Evolutionary conservation across 2,113 vertebrate genomes (phyloP).

Genomic region (Paracanthobrama guichenoti): DNA sequence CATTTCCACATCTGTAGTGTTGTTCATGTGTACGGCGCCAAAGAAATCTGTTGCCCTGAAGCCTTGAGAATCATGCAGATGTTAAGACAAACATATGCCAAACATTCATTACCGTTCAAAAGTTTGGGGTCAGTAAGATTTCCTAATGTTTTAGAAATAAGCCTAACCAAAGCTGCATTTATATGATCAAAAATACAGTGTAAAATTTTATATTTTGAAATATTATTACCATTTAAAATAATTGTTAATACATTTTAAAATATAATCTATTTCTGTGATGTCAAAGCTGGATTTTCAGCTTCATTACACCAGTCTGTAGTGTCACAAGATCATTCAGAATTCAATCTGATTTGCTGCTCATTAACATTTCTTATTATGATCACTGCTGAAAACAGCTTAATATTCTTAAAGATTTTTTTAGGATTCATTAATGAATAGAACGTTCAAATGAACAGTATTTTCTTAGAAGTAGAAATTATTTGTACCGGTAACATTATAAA

Average conservation of each 20-base stretch:
- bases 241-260: too few relatives aligned
- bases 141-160: too few relatives aligned
- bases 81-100: not conserved
- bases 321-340: too few relatives aligned
- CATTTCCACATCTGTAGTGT: slow-evolving; percentile 94
- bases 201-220: too few relatives aligned
- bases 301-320: too few relatives aligned
- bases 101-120: not conserved
- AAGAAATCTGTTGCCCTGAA: slow-evolving; percentile 95
- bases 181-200: too few relatives aligned
- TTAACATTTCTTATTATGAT: not conserved
- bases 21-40: slow-evolving; percentile 91
- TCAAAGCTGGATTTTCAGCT: too few relatives aligned
- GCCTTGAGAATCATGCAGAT: slow-evolving; percentile 67
- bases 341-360: too few relatives aligned
- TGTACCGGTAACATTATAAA: not conserved
- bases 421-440: not conserved
- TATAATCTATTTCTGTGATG: too few relatives aligned
- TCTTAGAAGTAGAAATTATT: not conserved
- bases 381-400: not conserved
- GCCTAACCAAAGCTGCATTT: not conserved
- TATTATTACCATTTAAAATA: too few relatives aligned
- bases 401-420: not conserved
- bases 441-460: not conserved
- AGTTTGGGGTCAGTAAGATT: not conserved